Percentiles rank a stretch among this genome's conserved stretches.
Evolutionary conservation across 1,140 invertebrate species (phyloP).

Genomic region (Drosophila elegans): DNA sequence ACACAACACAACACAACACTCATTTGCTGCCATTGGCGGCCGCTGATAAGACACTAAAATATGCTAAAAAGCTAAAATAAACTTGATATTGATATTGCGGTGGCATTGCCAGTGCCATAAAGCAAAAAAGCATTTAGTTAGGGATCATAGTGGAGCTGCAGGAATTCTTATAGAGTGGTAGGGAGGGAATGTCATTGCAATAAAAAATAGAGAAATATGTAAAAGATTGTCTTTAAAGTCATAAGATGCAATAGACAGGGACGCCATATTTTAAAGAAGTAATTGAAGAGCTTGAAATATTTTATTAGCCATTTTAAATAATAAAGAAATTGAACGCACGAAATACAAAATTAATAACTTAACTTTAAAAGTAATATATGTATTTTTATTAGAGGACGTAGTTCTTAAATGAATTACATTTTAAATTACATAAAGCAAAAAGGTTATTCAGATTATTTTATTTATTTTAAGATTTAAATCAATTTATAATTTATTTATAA

Average conservation of each 20-base stretch:
- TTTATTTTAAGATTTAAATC: too few relatives aligned
- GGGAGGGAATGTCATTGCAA: conserved; percentile 1
- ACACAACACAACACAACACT: conserved; percentile 16
- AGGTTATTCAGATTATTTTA: too few relatives aligned
- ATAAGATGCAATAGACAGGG: conserved; percentile 16
- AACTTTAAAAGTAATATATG: too few relatives aligned
- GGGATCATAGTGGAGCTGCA: conserved; percentile 10
- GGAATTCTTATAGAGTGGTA: conserved; percentile 1
- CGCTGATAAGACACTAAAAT: conserved; percentile 78
- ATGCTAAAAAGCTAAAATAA: conserved; percentile 78
- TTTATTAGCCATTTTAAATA: too few relatives aligned
- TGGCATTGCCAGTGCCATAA: conserved; percentile 71
- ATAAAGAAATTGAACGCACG: background rate
- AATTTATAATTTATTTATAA: too few relatives aligned
- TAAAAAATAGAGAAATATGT: conserved; percentile 12
- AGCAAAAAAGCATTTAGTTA: conserved; percentile 67
- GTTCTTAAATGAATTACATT: too few relatives aligned
- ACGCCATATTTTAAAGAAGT: conserved; percentile 4
- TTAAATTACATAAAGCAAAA: too few relatives aligned
- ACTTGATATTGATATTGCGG: conserved; percentile 73
- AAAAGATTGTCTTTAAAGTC: conserved; percentile 3
- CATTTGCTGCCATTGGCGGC: conserved; percentile 67
- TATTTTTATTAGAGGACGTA: too few relatives aligned
- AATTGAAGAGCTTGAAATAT: background rate
- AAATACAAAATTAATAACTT: too few relatives aligned